These are phyloP conservation scores for Argynnis bischoffii DNA, from an alignment of 2,888 invertebrate genomes.

Conservation along the genomic window DNA sequence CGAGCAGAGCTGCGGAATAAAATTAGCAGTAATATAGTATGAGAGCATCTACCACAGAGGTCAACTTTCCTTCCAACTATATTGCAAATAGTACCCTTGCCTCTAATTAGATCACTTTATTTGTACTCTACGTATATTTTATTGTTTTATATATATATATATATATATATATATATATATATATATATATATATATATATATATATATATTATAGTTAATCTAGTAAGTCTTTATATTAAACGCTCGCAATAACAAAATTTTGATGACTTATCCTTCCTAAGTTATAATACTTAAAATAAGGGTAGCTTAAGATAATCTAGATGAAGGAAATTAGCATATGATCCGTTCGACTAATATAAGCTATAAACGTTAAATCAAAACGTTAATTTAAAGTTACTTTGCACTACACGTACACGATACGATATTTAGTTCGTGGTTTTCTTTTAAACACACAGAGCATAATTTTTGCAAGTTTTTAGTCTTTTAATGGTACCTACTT, in stretches of 20 bases:
- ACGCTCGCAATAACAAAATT: constrained; percentile 29
- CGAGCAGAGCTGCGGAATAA: too few relatives aligned
- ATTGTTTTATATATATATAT: too few relatives aligned
- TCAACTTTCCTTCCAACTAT: too few relatives aligned
- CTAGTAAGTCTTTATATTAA: constrained; percentile 17
- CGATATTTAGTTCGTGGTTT: constrained; percentile 25
- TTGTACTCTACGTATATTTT: too few relatives aligned
- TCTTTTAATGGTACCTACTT: too few relatives aligned
- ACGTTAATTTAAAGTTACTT: constrained; percentile 32
- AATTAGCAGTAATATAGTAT: too few relatives aligned
- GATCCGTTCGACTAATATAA: constrained; percentile 46
- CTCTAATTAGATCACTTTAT: too few relatives aligned
- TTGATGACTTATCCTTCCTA: constrained; percentile 28
- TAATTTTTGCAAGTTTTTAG: too few relatives aligned
- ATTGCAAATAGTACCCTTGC: too few relatives aligned
- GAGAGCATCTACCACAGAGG: too few relatives aligned
- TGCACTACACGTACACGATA: constrained; percentile 36
- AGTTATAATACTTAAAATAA: constrained; percentile 33
- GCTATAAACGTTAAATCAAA: constrained; percentile 46
- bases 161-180: too few relatives aligned
- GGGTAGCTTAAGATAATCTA: constrained; percentile 37
- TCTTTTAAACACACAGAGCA: not conserved
- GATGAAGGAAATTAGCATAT: constrained; percentile 46
- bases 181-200: too few relatives aligned
- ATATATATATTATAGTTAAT: not conserved